phyloP scores from a whole-genome alignment of 2,888 invertebrate species.

The Hybos culiciformis region DNA sequence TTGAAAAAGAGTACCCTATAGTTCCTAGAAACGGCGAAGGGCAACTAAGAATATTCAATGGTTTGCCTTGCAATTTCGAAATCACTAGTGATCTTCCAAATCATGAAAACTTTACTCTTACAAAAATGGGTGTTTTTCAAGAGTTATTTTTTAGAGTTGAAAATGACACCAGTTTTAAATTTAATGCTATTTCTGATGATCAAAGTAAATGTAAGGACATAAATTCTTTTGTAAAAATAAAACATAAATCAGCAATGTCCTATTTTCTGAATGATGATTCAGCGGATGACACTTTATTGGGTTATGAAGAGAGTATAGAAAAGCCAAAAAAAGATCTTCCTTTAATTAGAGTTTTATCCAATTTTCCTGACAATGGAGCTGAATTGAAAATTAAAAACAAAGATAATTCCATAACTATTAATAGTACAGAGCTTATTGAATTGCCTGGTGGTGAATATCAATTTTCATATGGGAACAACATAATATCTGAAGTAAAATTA shows the following conservation, averaged over 20 bases:
- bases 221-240: slow-evolving; percentile 17
- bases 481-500: slow-evolving; percentile 32
- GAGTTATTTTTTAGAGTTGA: slow-evolving; percentile 31
- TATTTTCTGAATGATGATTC: slow-evolving; percentile 20
- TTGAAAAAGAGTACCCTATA: slow-evolving; percentile 50
- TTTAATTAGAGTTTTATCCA: slow-evolving; percentile 27
- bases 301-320: slow-evolving; percentile 14
- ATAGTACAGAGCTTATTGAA: slow-evolving; percentile 9
- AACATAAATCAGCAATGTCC: slow-evolving; percentile 24
- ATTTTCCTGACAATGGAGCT: slow-evolving; percentile 19
- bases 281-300: slow-evolving; percentile 12
- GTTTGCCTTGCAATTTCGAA: slow-evolving; percentile 42
- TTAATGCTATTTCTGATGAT: slow-evolving; percentile 26
- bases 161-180: slow-evolving; percentile 26
- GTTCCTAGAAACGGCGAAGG: slow-evolving; percentile 43
- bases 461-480: slow-evolving; percentile 29
- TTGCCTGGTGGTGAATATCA: slow-evolving; percentile 31
- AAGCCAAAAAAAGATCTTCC: slow-evolving; percentile 29
- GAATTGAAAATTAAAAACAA: slow-evolving; percentile 5
- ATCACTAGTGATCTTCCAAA: slow-evolving; percentile 22
- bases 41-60: slow-evolving; percentile 60
- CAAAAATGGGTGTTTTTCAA: slow-evolving; percentile 36
- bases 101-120: slow-evolving; percentile 13
- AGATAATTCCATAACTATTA: not conserved
- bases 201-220: slow-evolving; percentile 18